Conservation (phyloP, 2,113 vertebrate species). For the Monopterus albus region DNA sequence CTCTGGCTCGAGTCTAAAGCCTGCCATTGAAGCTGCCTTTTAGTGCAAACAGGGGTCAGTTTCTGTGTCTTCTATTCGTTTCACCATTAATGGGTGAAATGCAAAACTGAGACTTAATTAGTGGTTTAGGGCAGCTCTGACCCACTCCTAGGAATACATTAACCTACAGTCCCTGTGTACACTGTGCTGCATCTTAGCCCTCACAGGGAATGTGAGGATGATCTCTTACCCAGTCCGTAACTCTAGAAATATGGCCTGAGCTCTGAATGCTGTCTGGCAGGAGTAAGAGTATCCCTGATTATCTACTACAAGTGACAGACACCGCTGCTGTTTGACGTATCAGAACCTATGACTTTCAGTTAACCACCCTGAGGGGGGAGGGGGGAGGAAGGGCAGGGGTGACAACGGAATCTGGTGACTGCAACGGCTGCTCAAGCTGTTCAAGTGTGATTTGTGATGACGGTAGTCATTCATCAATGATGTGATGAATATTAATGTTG, state of each 20-base stretch:
- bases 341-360: slow-evolving; percentile 42
- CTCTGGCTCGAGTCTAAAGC: background rate
- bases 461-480: slow-evolving; percentile 18
- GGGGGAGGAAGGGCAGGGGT: too few relatives aligned
- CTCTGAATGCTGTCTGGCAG: slow-evolving; percentile 42
- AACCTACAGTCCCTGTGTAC: slow-evolving; percentile 3
- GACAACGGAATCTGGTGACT: slow-evolving; percentile 24
- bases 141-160: slow-evolving; percentile 21
- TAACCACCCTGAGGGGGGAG: slow-evolving; percentile 42
- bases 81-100: slow-evolving; percentile 44
- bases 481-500: background rate
- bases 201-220: slow-evolving; percentile 44
- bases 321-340: slow-evolving; percentile 41
- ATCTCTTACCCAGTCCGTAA: slow-evolving; percentile 60
- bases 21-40: slow-evolving; percentile 16
- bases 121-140: slow-evolving; percentile 24
- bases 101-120: slow-evolving; percentile 56
- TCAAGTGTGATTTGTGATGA: slow-evolving; percentile 13
- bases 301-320: slow-evolving; percentile 32
- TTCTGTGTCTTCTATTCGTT: slow-evolving; percentile 34
- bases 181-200: background rate
- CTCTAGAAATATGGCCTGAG: slow-evolving; percentile 45
- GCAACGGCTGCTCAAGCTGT: slow-evolving; percentile 27
- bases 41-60: slow-evolving; percentile 33
- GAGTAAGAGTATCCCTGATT: slow-evolving; percentile 56